Percentiles rank a stretch among this genome's conserved stretches.
Evolutionary conservation across 2,888 invertebrate species (phyloP).

Genomic region (Eueremaeus valkanovi): DNA sequence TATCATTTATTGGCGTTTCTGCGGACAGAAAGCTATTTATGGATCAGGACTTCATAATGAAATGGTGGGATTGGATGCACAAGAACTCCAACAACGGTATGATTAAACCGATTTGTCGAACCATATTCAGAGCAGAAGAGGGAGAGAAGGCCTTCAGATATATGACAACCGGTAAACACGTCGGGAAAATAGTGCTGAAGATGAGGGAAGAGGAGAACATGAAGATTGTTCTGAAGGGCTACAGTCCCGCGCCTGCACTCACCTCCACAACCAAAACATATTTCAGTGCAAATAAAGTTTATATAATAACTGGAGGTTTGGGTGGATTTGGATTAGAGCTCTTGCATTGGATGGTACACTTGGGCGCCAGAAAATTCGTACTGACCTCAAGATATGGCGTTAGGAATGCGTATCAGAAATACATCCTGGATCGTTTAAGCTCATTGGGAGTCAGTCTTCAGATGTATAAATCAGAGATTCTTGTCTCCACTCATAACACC

Average conservation of each 20-base stretch:
- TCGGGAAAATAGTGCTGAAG: not conserved
- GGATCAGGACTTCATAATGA: not conserved
- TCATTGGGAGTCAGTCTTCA: not conserved
- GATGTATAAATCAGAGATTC: not conserved
- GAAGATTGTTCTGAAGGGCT: slow-evolving; percentile 52
- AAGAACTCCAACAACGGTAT: not conserved
- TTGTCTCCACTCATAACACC: not conserved
- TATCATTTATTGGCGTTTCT: not conserved
- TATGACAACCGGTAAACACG: too few relatives aligned
- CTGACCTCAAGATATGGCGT: too few relatives aligned
- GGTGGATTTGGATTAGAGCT: slow-evolving; percentile 96
- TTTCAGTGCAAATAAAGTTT: slow-evolving; percentile 58
- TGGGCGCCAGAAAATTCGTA: slow-evolving; percentile 85
- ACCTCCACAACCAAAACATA: slow-evolving; percentile 76
- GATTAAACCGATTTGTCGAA: not conserved
- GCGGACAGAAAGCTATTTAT: not conserved
- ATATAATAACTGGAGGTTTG: slow-evolving; percentile 66
- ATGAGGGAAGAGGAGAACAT: not conserved
- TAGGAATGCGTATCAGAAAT: not conserved
- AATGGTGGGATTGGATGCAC: not conserved
- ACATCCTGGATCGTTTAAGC: not conserved
- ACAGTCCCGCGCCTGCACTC: slow-evolving; percentile 57
- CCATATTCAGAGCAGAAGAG: not conserved
- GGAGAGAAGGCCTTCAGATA: not conserved
- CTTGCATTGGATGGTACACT: slow-evolving; percentile 76